These are phyloP conservation scores for Netelia inedita DNA, from an alignment of 2,888 invertebrate species.

Conservation along the genomic window DNA sequence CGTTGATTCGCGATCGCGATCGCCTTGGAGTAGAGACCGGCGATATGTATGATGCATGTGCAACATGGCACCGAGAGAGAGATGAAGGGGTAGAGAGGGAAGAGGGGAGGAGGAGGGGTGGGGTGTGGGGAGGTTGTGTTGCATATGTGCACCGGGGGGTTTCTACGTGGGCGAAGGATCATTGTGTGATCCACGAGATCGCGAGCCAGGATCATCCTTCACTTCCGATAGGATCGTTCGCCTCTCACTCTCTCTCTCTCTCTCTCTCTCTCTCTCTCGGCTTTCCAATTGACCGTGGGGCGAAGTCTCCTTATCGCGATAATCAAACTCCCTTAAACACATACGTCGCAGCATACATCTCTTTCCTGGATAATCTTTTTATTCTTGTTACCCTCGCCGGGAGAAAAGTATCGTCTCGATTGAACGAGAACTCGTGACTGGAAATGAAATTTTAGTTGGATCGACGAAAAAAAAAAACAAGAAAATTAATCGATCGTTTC, in stretches of 20 bases:
- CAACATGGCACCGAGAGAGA: neutral
- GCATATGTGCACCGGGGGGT: constrained; percentile 61
- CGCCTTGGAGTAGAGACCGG: constrained; percentile 4
- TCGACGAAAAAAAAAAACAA: no score
- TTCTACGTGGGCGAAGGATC: constrained; percentile 81
- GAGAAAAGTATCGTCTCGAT: neutral
- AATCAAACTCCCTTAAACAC: constrained; percentile 67
- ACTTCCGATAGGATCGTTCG: constrained; percentile 81
- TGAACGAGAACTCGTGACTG: neutral
- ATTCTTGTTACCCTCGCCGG: neutral
- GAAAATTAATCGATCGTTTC: no score
- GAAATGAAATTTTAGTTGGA: neutral
- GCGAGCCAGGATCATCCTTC: constrained; percentile 81
- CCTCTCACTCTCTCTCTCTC: neutral
- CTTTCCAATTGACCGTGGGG: constrained; percentile 63
- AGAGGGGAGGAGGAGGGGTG: neutral
- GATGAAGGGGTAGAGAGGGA: constrained; percentile 11
- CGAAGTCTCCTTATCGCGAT: constrained; percentile 49
- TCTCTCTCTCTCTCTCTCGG: neutral
- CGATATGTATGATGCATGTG: constrained; percentile 33
- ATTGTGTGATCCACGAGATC: constrained; percentile 82
- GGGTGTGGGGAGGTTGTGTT: neutral
- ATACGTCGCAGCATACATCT: constrained; percentile 50
- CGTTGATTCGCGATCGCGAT: constrained; percentile 60
- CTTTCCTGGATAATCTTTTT: constrained; percentile 33